phyloP scores from a whole-genome alignment of 2,797 vertebrate genomes.

The Mastacembelus armatus region DNA sequence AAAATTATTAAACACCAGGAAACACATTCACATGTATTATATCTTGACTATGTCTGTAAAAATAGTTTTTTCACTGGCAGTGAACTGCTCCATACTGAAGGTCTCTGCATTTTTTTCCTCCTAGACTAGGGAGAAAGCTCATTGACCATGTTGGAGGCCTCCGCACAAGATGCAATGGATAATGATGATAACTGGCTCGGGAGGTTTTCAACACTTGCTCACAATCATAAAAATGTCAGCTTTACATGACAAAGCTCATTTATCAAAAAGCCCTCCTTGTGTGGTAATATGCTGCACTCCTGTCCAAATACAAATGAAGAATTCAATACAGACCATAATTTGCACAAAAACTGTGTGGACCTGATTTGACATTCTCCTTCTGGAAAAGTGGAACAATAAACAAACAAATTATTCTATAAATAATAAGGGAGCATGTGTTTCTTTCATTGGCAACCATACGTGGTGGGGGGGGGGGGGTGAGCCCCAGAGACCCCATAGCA shows the following conservation, averaged over 20 bases:
- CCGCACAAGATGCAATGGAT: constrained; percentile 63
- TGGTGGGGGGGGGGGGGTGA: constrained; percentile 59
- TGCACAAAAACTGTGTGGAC: constrained; percentile 46
- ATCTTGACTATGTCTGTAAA: constrained; percentile 67
- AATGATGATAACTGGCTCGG: constrained; percentile 76
- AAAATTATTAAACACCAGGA: constrained; percentile 49
- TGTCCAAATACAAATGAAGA: constrained; percentile 56
- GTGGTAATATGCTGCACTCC: constrained; percentile 41
- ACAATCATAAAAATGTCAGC: constrained; percentile 81
- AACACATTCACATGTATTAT: constrained; percentile 46
- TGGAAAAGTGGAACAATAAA: constrained; percentile 78
- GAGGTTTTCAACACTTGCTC: constrained; percentile 78
- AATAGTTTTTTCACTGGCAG: constrained; percentile 47
- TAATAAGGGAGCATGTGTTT: constrained; percentile 81
- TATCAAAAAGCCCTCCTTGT: constrained; percentile 59
- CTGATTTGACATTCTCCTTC: constrained; percentile 61
- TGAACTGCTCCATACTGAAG: constrained; percentile 41
- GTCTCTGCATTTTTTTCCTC: constrained; percentile 48
- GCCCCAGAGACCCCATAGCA: constrained; percentile 76
- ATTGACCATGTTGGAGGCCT: constrained; percentile 63
- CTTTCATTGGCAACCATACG: constrained; percentile 71
- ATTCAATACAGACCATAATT: constrained; percentile 71
- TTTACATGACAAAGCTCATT: constrained; percentile 76
- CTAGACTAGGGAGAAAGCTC: constrained; percentile 46
- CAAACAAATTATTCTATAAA: constrained; percentile 84